These are phyloP conservation scores for Gadopsis marmoratus DNA, from an alignment of 2,797 vertebrate species.

Conservation along the genomic window DNA sequence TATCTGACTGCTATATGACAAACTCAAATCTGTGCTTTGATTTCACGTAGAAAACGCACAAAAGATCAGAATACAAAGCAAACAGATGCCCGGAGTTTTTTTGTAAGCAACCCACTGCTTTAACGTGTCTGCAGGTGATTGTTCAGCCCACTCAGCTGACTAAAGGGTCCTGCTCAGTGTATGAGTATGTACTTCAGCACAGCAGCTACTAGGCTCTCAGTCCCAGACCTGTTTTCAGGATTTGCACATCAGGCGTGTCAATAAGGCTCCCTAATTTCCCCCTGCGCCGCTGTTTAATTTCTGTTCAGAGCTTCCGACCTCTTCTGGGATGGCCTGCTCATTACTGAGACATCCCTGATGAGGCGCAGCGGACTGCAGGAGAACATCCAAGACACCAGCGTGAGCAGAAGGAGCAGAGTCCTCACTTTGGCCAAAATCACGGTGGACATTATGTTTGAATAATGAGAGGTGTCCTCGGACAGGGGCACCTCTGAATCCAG, in stretches of 20 bases:
- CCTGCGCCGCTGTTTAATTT: slow-evolving; percentile 44
- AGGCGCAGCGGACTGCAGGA: slow-evolving; percentile 18
- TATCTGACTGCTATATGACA: background rate
- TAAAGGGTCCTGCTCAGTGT: slow-evolving; percentile 5
- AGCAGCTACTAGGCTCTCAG: slow-evolving; percentile 16
- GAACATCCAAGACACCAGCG: background rate
- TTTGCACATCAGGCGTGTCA: slow-evolving; percentile 46
- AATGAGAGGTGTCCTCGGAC: background rate
- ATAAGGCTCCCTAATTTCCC: slow-evolving; percentile 44
- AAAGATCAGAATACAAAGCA: background rate
- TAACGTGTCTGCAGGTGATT: slow-evolving; percentile 23
- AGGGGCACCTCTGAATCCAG: background rate
- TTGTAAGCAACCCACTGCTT: slow-evolving; percentile 16
- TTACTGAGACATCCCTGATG: slow-evolving; percentile 55
- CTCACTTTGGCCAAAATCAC: slow-evolving; percentile 6
- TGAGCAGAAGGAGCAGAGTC: background rate
- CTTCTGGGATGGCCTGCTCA: slow-evolving; percentile 63
- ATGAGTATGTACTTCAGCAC: slow-evolving; percentile 15
- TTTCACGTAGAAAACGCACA: background rate
- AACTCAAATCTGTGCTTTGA: background rate
- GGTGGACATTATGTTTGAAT: background rate
- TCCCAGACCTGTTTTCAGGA: slow-evolving; percentile 39
- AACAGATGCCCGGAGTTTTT: background rate
- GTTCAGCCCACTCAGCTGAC: slow-evolving; percentile 38
- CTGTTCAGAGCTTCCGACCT: slow-evolving; percentile 22